Evolutionary conservation across 1,140 invertebrate species (phyloP).

Genomic region (Heliconius nattereri): DNA sequence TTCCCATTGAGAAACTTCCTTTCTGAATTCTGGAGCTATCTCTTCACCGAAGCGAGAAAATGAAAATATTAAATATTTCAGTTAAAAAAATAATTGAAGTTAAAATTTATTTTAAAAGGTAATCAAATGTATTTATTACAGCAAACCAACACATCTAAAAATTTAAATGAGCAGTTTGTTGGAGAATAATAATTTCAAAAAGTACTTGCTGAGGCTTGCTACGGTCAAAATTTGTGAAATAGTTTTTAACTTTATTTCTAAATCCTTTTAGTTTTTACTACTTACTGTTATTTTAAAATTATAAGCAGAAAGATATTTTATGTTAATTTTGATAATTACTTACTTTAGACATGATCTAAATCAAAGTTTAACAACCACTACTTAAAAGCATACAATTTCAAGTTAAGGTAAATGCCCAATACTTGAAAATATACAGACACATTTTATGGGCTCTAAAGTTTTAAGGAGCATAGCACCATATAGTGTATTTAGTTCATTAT

Average conservation of each 20-base stretch:
- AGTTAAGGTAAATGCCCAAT: slow-evolving; percentile 1
- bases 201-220: too few relatives aligned
- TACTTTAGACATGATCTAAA: background rate
- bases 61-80: too few relatives aligned
- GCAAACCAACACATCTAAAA: too few relatives aligned
- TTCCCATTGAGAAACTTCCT: too few relatives aligned
- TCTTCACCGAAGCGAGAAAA: too few relatives aligned
- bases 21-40: too few relatives aligned
- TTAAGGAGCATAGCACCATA: background rate
- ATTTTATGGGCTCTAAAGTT: slow-evolving; percentile 11
- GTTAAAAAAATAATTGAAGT: too few relatives aligned
- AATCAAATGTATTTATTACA: too few relatives aligned
- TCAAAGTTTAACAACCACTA: background rate
- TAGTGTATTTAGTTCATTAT: background rate
- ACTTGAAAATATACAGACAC: slow-evolving; percentile 8
- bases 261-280: background rate
- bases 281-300: background rate
- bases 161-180: too few relatives aligned
- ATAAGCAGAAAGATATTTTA: background rate
- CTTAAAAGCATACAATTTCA: background rate
- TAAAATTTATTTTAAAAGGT: too few relatives aligned
- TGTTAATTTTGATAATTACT: background rate
- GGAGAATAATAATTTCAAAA: too few relatives aligned
- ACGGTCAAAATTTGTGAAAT: too few relatives aligned
- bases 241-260: background rate